Evolutionary conservation across 2,888 invertebrate genomes (phyloP).

Genomic region (Rambutsinella grinnellia): DNA sequence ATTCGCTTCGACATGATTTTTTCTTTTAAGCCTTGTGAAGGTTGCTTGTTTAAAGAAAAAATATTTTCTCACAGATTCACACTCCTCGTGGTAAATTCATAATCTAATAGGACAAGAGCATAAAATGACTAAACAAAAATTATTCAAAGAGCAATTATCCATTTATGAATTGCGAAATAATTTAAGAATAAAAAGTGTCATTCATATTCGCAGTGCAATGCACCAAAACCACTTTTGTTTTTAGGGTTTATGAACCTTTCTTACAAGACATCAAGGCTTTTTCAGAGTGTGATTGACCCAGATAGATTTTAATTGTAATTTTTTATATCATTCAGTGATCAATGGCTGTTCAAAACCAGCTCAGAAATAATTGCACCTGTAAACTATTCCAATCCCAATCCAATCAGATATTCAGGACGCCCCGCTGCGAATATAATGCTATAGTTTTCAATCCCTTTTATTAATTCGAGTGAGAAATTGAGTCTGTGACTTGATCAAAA

Average conservation of each 20-base stretch:
- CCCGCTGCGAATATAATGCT: constrained; percentile 43
- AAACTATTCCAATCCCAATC: too few species aligned
- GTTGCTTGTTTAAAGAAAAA: too few species aligned
- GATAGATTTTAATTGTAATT: constrained; percentile 13
- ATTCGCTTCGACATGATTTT: too few species aligned
- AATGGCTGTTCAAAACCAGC: background rate
- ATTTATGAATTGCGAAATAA: background rate
- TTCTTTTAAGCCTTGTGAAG: too few species aligned
- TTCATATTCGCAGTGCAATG: too few species aligned
- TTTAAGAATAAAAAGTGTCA: too few species aligned
- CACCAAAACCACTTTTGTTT: background rate
- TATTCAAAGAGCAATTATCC: too few species aligned
- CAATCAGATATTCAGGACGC: constrained; percentile 10
- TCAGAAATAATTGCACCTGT: constrained; percentile 19
- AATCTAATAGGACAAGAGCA: too few species aligned
- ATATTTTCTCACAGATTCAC: too few species aligned
- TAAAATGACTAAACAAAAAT: too few species aligned
- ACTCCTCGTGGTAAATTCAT: too few species aligned
- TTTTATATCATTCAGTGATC: constrained; percentile 1
- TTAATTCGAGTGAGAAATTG: background rate
- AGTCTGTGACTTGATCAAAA: too few species aligned
- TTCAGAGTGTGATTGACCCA: constrained; percentile 19
- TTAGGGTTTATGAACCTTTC: background rate
- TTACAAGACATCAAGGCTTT: background rate
- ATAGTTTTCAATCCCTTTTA: constrained; percentile 3